phyloP scores from a whole-genome alignment of 1,140 invertebrate species.

The Drosophila auraria region DNA sequence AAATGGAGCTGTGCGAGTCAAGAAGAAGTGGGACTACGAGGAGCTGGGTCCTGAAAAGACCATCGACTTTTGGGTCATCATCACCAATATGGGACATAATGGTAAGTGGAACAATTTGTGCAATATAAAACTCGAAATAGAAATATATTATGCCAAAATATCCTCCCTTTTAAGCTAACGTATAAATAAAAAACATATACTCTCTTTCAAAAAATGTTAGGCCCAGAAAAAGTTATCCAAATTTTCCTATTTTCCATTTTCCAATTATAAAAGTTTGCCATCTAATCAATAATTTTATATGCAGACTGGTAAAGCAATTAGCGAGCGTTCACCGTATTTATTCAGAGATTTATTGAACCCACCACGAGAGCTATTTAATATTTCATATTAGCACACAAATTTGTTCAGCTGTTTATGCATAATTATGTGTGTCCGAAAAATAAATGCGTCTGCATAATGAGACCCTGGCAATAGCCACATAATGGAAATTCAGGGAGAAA shows the following conservation, averaged over 20 bases:
- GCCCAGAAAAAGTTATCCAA: not conserved
- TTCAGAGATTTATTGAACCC: conserved; percentile 26
- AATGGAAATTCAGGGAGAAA: conserved; percentile 27
- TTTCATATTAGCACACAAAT: conserved; percentile 42
- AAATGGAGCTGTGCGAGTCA: conserved; percentile 95
- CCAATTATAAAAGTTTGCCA: not conserved
- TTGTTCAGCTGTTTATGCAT: conserved; percentile 39
- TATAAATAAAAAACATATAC: too few species aligned
- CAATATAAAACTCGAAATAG: too few species aligned
- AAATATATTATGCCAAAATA: too few species aligned
- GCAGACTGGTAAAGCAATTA: conserved; percentile 28
- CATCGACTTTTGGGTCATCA: conserved; percentile 98
- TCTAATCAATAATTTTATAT: not conserved
- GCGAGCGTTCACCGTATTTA: conserved; percentile 17
- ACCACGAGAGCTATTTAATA: conserved; percentile 27
- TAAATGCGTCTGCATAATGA: conserved; percentile 42
- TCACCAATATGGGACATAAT: conserved; percentile 94
- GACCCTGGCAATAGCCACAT: conserved; percentile 25
- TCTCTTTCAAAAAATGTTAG: too few species aligned
- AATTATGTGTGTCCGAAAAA: conserved; percentile 40
- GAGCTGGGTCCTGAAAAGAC: conserved; percentile 97
- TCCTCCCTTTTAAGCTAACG: too few species aligned
- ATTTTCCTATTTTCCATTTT: not conserved
- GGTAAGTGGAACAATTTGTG: conserved; percentile 86
- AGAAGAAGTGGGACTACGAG: conserved; percentile 98